Evolutionary conservation across 2,888 invertebrate species (phyloP), one percentile per base, ranked within the genome.

Genomic region (Frankliniella intonsa): DNA sequence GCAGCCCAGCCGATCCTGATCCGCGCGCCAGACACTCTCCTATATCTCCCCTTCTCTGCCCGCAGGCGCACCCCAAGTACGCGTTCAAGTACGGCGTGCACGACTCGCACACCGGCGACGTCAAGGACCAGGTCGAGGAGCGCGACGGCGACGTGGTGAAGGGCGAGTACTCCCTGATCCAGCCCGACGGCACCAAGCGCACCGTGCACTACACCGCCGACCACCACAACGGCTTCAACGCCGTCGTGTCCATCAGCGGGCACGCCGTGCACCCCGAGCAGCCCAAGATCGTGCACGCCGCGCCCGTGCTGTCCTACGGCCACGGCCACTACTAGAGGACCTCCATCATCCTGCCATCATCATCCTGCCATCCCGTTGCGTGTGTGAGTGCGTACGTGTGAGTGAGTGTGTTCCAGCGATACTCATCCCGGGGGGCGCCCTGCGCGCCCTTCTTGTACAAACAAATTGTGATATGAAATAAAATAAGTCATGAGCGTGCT

Each of bases 71-170:
- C 55, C 22, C 82, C n/a, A 89, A 91, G 81, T 93, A 93, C 87
- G 91, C 92, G n/a, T 93, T 91, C 86, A 92, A 93, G 87, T 93
- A 93, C 86, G 90, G 90, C 82, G 93, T 93, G 11, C 91, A 93
- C 86, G 93, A 93, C 87, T 91, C 92, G 19, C 91, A 92, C 87
- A 93, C 93, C 0, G 93, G 93, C 80, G 93, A 93, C 85, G 90
- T 92, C 83, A 93, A 93, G 86, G 92, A 92, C 84, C 93, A 93
- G 87, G 92, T 91, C 85, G 93, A 93, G 87, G 91, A 92, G 85
- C 90, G 93, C n/a, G 92, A 93, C 84, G 93, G 93, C 3, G 93
- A 93, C 86, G 91, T 92, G 79, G 93, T 93, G 22, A 90, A 90
- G 87, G 93, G 93, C 87, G 88, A 88, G 82, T 88, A 88, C 84